phyloP scores from a whole-genome alignment of 2,888 invertebrate species.

The Drosophila paramelanica region DNA sequence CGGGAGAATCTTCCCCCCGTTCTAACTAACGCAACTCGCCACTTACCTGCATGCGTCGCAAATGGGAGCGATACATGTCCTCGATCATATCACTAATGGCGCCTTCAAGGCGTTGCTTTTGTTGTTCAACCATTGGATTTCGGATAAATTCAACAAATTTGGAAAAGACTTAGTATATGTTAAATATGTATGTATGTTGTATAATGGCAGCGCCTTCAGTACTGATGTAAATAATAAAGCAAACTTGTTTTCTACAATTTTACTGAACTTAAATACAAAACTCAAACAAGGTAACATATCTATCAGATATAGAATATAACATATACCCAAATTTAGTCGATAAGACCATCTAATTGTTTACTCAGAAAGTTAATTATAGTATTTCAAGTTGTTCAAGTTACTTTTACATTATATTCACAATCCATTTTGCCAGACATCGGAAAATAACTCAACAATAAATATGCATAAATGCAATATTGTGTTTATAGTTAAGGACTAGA shows the following conservation, averaged over 20 bases:
- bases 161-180: constrained; percentile 4
- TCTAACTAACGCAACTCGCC: too few species aligned
- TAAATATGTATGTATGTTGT: background rate
- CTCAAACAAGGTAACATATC: too few species aligned
- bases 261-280: background rate
- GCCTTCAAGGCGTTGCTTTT: constrained; percentile 73
- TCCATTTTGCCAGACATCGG: constrained; percentile 7
- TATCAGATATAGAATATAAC: background rate
- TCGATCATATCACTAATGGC: constrained; percentile 80
- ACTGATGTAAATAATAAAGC: constrained; percentile 20
- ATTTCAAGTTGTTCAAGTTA: background rate
- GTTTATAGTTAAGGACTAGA: constrained; percentile 29
- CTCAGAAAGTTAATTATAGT: background rate
- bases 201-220: background rate
- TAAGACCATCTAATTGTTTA: too few species aligned
- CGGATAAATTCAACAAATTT: constrained; percentile 36
- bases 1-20: too few species aligned
- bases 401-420: constrained; percentile 4
- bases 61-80: constrained; percentile 77
- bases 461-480: constrained; percentile 25
- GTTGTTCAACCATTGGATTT: constrained; percentile 72
- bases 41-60: constrained; percentile 79
- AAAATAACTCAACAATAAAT: constrained; percentile 27
- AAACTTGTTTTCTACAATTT: constrained; percentile 6
- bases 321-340: background rate